Evolutionary conservation across 2,113 vertebrate genomes (phyloP).

Genomic region (Mus pahari): DNA sequence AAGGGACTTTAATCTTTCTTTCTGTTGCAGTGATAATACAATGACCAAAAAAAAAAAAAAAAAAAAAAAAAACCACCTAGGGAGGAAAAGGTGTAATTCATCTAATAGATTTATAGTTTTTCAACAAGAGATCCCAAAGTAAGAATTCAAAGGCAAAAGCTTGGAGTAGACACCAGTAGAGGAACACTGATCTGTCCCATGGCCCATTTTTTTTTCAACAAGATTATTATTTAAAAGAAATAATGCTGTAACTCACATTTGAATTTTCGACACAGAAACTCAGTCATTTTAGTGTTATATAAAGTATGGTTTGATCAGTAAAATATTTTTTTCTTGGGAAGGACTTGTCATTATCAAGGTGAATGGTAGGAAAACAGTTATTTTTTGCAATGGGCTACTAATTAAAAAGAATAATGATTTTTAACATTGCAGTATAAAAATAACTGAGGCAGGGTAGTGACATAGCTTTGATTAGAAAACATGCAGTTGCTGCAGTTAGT

Average conservation of each 20-base stretch:
- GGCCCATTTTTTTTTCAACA: not conserved
- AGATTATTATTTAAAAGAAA: conserved; percentile 65
- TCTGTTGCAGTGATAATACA: not conserved
- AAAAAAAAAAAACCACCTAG: not conserved
- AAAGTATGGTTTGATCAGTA: conserved; percentile 47
- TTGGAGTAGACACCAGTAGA: not conserved
- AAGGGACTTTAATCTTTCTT: not conserved
- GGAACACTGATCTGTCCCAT: not conserved
- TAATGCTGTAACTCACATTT: not conserved
- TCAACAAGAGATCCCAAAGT: not conserved
- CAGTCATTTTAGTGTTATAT: conserved; percentile 22
- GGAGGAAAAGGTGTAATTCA: not conserved
- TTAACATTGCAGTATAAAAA: conserved; percentile 46
- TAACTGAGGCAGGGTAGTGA: conserved; percentile 73
- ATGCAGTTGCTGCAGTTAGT: conserved; percentile 60
- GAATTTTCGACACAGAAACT: conserved; percentile 51
- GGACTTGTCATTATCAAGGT: conserved; percentile 64
- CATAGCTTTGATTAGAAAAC: conserved; percentile 73
- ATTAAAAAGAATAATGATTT: conserved; percentile 77
- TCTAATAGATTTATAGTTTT: not conserved
- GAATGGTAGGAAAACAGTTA: conserved; percentile 64
- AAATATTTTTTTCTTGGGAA: conserved; percentile 67
- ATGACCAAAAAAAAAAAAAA: not conserved
- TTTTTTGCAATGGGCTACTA: conserved; percentile 57
- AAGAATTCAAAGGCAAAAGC: not conserved